These are phyloP conservation scores for Eupithecia vulgata DNA, from an alignment of 2,888 invertebrate genomes.

Conservation along the genomic window DNA sequence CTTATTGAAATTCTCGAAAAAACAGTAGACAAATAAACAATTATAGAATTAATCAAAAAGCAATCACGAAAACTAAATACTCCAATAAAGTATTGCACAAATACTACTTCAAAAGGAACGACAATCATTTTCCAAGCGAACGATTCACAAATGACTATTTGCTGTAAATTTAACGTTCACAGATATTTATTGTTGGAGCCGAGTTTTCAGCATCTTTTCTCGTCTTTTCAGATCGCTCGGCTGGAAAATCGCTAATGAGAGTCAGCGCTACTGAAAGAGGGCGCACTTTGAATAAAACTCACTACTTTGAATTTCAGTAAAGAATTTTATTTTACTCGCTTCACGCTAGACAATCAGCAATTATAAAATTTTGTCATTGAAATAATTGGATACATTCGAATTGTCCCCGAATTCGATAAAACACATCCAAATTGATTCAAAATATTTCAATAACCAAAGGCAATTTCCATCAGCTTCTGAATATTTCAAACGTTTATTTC, in stretches of 20 bases:
- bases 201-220: constrained; percentile 56
- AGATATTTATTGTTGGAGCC: constrained; percentile 55
- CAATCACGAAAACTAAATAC: constrained; percentile 10
- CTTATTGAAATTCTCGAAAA: neutral
- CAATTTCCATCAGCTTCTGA: constrained; percentile 27
- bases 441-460: constrained; percentile 4
- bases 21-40: neutral
- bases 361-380: neutral
- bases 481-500: constrained; percentile 40
- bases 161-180: constrained; percentile 52
- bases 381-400: neutral
- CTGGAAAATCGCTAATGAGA: constrained; percentile 77
- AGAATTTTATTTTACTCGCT: neutral
- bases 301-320: constrained; percentile 52
- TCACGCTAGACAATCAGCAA: neutral
- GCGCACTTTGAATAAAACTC: constrained; percentile 61
- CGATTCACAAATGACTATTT: constrained; percentile 59
- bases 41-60: neutral
- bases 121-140: constrained; percentile 60
- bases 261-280: constrained; percentile 64
- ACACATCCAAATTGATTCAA: constrained; percentile 11
- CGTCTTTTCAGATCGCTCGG: constrained; percentile 59
- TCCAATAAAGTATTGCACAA: constrained; percentile 18
- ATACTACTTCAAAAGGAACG: constrained; percentile 45
- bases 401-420: neutral